Evolutionary conservation across 2,113 vertebrate species (phyloP).

Genomic region (Catharus bicknelli): DNA sequence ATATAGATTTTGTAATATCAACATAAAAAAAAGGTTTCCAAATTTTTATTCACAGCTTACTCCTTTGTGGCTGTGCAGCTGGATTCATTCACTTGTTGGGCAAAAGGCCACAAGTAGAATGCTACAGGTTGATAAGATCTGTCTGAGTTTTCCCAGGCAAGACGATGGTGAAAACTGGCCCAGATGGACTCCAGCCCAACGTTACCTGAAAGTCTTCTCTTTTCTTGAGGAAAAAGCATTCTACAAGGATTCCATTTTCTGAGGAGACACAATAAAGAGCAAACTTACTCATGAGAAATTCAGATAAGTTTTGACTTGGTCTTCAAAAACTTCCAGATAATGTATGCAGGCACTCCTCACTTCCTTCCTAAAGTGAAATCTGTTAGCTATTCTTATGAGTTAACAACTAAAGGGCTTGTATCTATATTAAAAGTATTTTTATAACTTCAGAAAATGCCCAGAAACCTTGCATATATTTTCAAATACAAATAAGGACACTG

Average conservation of each 20-base stretch:
- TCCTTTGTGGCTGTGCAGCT: not conserved
- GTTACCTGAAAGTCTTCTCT: not conserved
- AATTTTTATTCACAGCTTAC: not conserved
- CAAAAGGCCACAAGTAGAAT: not conserved
- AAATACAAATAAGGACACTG: not conserved
- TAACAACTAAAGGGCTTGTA: not conserved
- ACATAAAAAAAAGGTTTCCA: not conserved
- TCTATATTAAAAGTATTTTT: not conserved
- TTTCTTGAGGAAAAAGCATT: not conserved
- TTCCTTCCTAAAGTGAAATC: not conserved
- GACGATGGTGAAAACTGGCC: not conserved
- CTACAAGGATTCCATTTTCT: not conserved
- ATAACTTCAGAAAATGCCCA: not conserved
- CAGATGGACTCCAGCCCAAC: not conserved
- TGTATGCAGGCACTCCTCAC: not conserved
- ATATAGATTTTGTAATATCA: not conserved
- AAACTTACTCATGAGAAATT: not conserved
- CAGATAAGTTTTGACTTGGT: not conserved
- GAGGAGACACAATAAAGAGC: not conserved
- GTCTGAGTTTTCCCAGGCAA: not conserved
- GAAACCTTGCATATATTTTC: not conserved
- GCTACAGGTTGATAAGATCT: fast-evolving
- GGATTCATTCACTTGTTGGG: not conserved
- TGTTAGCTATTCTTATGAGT: not conserved
- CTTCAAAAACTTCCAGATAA: not conserved